Conservation (phyloP, 1,140 invertebrate genomes). For the Antheraea mylitta region DNA sequence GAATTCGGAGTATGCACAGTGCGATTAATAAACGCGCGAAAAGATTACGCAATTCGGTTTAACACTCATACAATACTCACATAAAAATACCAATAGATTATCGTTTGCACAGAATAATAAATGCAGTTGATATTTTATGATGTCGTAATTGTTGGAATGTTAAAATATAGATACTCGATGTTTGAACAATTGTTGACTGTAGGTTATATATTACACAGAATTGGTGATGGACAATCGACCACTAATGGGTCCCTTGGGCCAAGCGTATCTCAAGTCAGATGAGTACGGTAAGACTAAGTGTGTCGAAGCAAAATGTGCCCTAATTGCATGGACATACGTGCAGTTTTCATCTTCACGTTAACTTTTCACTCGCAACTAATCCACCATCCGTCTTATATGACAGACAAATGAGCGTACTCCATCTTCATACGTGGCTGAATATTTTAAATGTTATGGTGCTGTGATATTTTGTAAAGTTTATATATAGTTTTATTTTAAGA, state of each 20-base stretch:
- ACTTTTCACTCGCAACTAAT: slow-evolving; percentile 21
- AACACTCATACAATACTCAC: too few relatives aligned
- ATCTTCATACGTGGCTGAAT: not conserved
- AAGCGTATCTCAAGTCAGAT: slow-evolving; percentile 89
- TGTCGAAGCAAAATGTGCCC: slow-evolving; percentile 56
- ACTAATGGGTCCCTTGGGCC: slow-evolving; percentile 85
- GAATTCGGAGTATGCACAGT: too few relatives aligned
- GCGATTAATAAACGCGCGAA: too few relatives aligned
- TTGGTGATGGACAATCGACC: slow-evolving; percentile 78
- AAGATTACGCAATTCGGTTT: too few relatives aligned
- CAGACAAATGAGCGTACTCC: slow-evolving; percentile 35
- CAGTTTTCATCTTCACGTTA: slow-evolving; percentile 50
- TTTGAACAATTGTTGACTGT: slow-evolving; percentile 31
- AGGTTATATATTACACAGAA: slow-evolving; percentile 64
- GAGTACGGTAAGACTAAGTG: slow-evolving; percentile 85
- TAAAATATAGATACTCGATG: too few relatives aligned
- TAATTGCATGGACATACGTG: slow-evolving; percentile 69
- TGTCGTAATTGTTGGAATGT: too few relatives aligned
- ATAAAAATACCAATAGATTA: too few relatives aligned
- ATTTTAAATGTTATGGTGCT: not conserved
- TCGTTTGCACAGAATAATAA: too few relatives aligned
- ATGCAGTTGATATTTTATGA: too few relatives aligned
- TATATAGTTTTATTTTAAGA: too few relatives aligned
- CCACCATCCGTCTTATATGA: slow-evolving; percentile 56
- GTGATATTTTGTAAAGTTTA: too few relatives aligned